Evolutionary conservation across 1,140 invertebrate species (phyloP), one percentile per base, ranked within the genome.

Genomic region (Dendrolimus kikuchii): DNA sequence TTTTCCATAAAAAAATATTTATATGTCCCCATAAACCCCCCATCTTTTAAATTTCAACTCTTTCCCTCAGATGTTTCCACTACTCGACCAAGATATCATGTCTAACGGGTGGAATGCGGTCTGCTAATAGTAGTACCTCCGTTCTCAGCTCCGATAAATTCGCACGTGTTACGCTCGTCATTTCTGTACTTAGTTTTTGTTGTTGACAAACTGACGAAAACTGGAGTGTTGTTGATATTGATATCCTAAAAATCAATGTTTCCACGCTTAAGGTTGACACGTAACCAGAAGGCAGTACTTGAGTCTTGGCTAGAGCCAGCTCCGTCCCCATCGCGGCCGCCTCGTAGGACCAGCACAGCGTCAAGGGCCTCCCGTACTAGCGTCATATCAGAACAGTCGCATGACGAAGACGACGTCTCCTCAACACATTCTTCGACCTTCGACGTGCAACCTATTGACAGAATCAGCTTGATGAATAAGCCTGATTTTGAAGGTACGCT

Each of bases 271-370:
- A 87, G 84, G 55, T 40, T 85, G 40, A 86, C 82, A 0, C 69
- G 85, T 1, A 60, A 80, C 41, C 81, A 87, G 52, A 74, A 76
- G 55, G 60, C 74, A 0, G 46, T 81, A 42, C 53, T 87, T 6
- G 71, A 81, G 40, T 74, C 63, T 5, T 68, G 66, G 56, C 49
- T 75, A 37, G 66, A 72, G 42, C 68, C 71, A n/a, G 8, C 8
- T 42, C 23, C 49, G 6, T 36, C 59, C 7, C 40, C 60, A 5
- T 53, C 64, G 38, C 48, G 48, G 40, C 6, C 60, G 64, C 2
- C 64, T 64, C 9, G 38, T 2, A 23, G 23, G 23, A 23, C 49
- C 6, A 63, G 62, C 52, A 53, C 46, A 46, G 50, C 36, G n/a
- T 45, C 42, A 36, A 46, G 43, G 23, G 45, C 40, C 41, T 44